phyloP scores from a whole-genome alignment of 1,140 invertebrate genomes.

The Polypedilum pembai region DNA sequence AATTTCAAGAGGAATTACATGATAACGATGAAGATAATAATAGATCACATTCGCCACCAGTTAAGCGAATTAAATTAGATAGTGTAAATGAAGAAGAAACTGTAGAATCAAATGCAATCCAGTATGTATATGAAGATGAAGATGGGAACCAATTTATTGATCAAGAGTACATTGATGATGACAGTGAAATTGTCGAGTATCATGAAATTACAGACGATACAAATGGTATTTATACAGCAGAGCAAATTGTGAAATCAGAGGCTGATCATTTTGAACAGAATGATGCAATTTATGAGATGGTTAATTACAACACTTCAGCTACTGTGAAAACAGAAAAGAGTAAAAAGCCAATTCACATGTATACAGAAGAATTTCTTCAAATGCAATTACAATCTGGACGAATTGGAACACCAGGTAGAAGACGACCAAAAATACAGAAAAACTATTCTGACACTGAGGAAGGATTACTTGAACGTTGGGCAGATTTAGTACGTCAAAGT shows the following conservation, averaged over 20 bases:
- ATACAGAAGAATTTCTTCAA: not conserved
- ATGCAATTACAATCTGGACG: not conserved
- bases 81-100: not conserved
- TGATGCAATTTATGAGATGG: not conserved
- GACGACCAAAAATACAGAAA: conserved; percentile 21
- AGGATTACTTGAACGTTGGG: not conserved
- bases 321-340: not conserved
- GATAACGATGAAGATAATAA: not conserved
- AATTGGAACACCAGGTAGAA: not conserved
- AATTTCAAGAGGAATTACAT: not conserved
- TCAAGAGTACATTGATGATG: conserved; percentile 6
- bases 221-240: not conserved
- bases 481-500: not conserved
- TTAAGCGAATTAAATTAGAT: not conserved
- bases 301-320: not conserved
- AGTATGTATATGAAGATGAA: not conserved
- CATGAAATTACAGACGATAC: not conserved
- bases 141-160: not conserved
- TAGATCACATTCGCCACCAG: not conserved
- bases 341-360: not conserved
- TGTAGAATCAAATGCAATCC: not conserved
- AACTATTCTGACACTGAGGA: not conserved
- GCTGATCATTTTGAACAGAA: not conserved
- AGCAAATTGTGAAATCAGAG: not conserved
- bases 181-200: not conserved